Base-by-base conservation (phyloP, 2,888 invertebrate genomes). In the Papilio protenor region DNA sequence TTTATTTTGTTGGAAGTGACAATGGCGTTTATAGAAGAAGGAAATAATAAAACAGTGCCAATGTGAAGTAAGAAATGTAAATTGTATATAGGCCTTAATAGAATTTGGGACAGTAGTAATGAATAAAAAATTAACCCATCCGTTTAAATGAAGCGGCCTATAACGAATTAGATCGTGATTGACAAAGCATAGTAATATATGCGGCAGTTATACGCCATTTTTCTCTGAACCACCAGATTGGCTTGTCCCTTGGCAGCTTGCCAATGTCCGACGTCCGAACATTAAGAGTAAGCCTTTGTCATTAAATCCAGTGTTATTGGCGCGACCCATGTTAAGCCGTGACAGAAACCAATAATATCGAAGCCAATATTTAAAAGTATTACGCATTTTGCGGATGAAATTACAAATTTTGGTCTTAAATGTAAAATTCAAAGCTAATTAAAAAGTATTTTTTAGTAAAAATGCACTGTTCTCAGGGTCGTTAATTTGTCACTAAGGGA, bases 231-330 rank as follows among this genome's bases (percentile, higher is more conserved):
- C 71, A 79, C 69, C 33, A 64, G 71, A 73, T 77, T 75, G 76
- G 70, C 61, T 72, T 47, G 55, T 73, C 64, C 52, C 45, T 73
- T 77, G 77, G 77, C 77, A 47, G 40, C 55, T 55, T 49, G 77
- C 77, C 77, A 66, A 73, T 16, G 73, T 14, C 47, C 49, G 77
- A 73, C 69, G 69, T 40, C 47, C 27, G 73, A 73, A 73, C 73
- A 72, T 77, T 77, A 69, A 73, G 55, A 55, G 77, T 77, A 77
- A 77, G 73, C 66, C 77, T 73, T 57, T 69, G 57, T 77, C 77
- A 77, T 77, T 77, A 73, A 77, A 77, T 77, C 64, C 69, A 57
- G 55, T 73, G 77, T 77, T 77, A 77, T 73, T 77, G 77, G 57
- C 77, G 72, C 73, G 55, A 73, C 73, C 77, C 73, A 57, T 73